A percentile compares a stretch with the other conserved stretches of the same genome.
Conservation (phyloP, 2,797 vertebrate genomes). For the Lepus oiostolus region DNA sequence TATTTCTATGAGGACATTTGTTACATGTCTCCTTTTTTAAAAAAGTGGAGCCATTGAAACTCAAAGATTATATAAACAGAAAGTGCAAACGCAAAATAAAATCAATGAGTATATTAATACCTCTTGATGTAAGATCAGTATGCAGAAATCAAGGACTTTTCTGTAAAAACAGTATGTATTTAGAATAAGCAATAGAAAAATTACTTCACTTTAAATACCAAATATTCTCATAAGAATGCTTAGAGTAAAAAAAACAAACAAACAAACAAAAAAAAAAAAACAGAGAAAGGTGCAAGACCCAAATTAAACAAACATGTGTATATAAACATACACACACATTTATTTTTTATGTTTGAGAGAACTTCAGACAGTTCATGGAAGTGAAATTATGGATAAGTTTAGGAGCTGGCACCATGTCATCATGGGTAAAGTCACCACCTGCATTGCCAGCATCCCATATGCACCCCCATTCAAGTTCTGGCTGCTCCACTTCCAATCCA, state of each 20-base stretch:
- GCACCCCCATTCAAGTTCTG: too few relatives aligned
- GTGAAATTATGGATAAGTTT: too few relatives aligned
- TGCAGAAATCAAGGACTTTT: conserved; percentile 44
- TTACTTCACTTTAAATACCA: neutral
- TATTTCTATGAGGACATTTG: neutral
- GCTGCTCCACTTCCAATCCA: too few relatives aligned
- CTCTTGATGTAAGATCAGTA: conserved; percentile 21
- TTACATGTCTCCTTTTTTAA: neutral
- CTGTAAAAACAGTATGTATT: conserved; percentile 6
- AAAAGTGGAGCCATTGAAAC: neutral
- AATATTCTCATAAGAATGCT: neutral
- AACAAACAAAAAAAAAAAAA: neutral
- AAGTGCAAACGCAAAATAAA: conserved; percentile 29
- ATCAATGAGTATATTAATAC: conserved; percentile 8
- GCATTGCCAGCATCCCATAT: too few relatives aligned
- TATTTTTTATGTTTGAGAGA: too few relatives aligned
- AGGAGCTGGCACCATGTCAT: too few relatives aligned
- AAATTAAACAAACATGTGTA: neutral
- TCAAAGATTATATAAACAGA: conserved; percentile 13
- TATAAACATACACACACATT: too few relatives aligned
- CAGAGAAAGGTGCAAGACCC: neutral
- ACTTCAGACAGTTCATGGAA: too few relatives aligned
- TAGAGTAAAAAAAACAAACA: neutral
- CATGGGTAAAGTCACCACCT: too few relatives aligned
- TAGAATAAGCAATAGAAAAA: neutral